Evolutionary conservation across 2,888 invertebrate genomes (phyloP).

Genomic region (Apantesis nais): DNA sequence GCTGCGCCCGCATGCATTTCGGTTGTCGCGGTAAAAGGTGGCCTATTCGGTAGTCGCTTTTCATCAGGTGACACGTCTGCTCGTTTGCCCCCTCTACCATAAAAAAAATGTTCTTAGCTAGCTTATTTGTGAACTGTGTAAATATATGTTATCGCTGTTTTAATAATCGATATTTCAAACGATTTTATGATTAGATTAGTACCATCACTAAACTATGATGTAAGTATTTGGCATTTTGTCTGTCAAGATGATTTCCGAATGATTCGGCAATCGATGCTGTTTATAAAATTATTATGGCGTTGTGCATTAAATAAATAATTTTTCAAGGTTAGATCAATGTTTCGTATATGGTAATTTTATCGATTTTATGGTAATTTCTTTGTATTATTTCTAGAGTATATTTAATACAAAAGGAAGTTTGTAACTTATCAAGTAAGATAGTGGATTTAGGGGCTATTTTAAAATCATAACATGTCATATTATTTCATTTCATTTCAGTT

Average conservation of each 20-base stretch:
- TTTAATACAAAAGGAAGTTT: neutral
- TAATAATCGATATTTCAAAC: neutral
- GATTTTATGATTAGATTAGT: neutral
- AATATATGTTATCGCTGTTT: too few relatives aligned
- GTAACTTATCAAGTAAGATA: neutral
- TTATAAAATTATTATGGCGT: neutral
- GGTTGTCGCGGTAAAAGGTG: too few relatives aligned
- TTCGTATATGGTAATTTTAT: neutral
- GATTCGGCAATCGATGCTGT: slow-evolving; percentile 3
- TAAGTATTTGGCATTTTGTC: slow-evolving; percentile 2
- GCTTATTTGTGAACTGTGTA: too few relatives aligned
- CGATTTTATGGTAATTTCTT: neutral
- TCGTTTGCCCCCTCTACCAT: too few relatives aligned
- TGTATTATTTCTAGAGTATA: neutral
- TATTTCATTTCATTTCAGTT: too few relatives aligned
- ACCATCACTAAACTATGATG: slow-evolving; percentile 3
- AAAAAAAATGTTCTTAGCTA: too few relatives aligned
- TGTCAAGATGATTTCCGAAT: slow-evolving; percentile 2
- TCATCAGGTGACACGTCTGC: too few relatives aligned
- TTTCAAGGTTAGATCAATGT: neutral
- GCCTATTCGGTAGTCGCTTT: too few relatives aligned
- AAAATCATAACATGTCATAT: too few relatives aligned
- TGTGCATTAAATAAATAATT: neutral
- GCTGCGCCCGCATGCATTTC: too few relatives aligned
- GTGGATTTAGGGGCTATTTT: too few relatives aligned